These are phyloP conservation scores for Tauraco erythrolophus DNA, from an alignment of 2,113 vertebrate genomes.

Conservation along the genomic window DNA sequence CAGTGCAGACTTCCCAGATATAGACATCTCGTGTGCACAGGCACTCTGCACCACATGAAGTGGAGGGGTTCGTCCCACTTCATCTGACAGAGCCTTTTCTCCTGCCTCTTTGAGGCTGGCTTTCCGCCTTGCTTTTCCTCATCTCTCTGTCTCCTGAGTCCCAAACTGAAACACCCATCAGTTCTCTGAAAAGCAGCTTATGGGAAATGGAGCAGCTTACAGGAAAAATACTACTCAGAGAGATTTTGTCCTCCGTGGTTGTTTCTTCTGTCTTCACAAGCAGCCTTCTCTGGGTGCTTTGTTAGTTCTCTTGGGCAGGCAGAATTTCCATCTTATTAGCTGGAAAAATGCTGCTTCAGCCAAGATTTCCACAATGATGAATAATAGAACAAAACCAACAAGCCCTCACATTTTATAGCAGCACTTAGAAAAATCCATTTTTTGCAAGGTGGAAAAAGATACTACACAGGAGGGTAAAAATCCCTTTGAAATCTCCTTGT, in stretches of 20 bases:
- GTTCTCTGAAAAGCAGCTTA: neutral
- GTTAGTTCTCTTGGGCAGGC: neutral
- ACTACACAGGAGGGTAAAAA: neutral
- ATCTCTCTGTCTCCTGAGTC: neutral
- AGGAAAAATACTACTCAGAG: neutral
- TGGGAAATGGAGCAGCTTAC: neutral
- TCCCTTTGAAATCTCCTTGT: neutral
- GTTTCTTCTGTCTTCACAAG: neutral
- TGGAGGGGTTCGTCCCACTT: neutral
- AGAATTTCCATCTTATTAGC: conserved; percentile 9
- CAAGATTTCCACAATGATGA: neutral
- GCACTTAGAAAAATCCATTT: neutral
- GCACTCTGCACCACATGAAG: neutral
- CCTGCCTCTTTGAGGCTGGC: neutral
- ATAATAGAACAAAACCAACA: neutral
- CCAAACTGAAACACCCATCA: neutral
- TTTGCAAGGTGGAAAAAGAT: neutral
- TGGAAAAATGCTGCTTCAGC: conserved; percentile 1
- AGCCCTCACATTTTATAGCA: neutral
- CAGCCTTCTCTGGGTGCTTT: neutral
- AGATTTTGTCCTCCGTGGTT: neutral
- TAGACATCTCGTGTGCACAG: neutral
- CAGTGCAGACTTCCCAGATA: neutral
- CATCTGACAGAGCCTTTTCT: neutral
- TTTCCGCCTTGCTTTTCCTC: neutral